Evolutionary conservation across 2,113 vertebrate species (phyloP).

Genomic region (Brachypodius melanocephalos): DNA sequence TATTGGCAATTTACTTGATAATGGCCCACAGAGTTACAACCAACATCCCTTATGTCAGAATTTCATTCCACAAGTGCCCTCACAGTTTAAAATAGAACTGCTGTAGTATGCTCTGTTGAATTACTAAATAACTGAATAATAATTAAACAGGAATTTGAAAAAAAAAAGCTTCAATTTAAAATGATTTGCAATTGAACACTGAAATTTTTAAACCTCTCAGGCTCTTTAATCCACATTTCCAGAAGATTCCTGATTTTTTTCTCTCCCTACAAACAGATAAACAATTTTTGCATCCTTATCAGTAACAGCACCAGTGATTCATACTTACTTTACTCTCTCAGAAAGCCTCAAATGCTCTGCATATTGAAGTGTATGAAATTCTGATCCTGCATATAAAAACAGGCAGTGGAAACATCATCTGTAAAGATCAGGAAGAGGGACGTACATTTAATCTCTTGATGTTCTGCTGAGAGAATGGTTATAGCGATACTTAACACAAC

Average conservation of each 20-base stretch:
- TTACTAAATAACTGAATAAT: neutral
- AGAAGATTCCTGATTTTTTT: neutral
- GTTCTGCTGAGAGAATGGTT: neutral
- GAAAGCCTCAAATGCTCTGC: neutral
- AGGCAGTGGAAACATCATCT: neutral
- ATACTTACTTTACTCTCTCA: neutral
- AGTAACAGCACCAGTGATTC: neutral
- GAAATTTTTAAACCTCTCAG: neutral
- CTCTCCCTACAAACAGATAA: neutral
- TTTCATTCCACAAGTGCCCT: neutral
- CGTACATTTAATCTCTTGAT: neutral
- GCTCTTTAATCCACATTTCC: neutral
- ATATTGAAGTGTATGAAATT: neutral
- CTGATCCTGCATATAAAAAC: neutral
- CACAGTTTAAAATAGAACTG: neutral
- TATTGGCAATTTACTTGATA: conserved; percentile 25
- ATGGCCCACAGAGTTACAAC: neutral
- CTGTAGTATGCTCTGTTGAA: neutral
- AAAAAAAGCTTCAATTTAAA: neutral
- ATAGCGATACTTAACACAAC: neutral
- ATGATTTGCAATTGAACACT: neutral
- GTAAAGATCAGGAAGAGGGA: neutral
- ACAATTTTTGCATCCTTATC: neutral
- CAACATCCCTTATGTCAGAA: neutral
- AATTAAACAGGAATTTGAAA: neutral